Conservation (phyloP, 2,888 invertebrate species). For the Dryobotodes eremita region DNA sequence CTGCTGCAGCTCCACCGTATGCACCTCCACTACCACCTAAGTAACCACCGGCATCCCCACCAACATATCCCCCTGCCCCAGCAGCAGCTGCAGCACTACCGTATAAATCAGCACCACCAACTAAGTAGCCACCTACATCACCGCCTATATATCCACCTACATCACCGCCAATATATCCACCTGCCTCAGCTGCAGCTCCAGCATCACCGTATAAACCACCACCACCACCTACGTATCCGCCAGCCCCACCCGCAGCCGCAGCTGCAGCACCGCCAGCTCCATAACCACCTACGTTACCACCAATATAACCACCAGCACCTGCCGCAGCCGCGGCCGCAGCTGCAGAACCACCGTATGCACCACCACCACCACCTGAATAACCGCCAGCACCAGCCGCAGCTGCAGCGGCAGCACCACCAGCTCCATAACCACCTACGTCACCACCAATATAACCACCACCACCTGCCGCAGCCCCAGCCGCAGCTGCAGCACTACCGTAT, state of each 20-base stretch:
- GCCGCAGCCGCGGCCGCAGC: background rate
- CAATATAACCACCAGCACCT: background rate
- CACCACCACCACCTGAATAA: background rate
- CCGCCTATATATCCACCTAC: constrained; percentile 3
- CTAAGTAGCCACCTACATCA: background rate
- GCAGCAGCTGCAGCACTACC: constrained; percentile 5
- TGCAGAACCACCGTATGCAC: too few relatives aligned
- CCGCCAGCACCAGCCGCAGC: background rate
- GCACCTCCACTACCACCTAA: background rate
- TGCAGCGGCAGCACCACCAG: background rate
- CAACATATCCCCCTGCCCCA: constrained; percentile 4
- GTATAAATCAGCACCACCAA: background rate
- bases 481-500: background rate
- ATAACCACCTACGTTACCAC: background rate
- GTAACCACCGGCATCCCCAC: background rate
- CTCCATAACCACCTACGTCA: background rate
- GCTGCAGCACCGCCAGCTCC: constrained; percentile 4
- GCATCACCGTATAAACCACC: background rate
- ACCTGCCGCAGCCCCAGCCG: background rate
- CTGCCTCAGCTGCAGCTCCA: background rate
- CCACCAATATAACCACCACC: background rate
- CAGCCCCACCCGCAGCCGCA: background rate
- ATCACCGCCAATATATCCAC: background rate
- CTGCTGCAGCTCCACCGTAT: background rate
- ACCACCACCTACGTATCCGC: background rate